These are phyloP conservation scores for Tanytarsus gracilentus DNA, from an alignment of 2,888 invertebrate genomes.

Conservation along the genomic window DNA sequence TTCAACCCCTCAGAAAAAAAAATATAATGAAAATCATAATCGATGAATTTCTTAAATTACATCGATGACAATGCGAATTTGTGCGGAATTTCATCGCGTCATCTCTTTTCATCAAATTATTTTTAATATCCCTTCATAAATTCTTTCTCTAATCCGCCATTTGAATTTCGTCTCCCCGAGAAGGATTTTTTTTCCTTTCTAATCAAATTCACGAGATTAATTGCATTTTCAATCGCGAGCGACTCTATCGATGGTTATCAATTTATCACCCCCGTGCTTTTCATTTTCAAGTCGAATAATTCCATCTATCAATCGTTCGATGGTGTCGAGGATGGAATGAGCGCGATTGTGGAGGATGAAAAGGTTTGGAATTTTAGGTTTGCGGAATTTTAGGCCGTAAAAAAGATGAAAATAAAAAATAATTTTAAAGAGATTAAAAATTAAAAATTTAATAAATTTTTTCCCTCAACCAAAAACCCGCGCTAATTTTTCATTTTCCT, in stretches of 20 bases:
- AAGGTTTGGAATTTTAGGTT: too few relatives aligned
- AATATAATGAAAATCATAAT: constrained; percentile 8
- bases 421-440: too few relatives aligned
- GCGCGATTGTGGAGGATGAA: too few relatives aligned
- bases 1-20: background rate
- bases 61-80: constrained; percentile 21
- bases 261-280: background rate
- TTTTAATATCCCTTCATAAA: background rate
- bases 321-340: too few relatives aligned
- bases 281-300: background rate
- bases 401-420: too few relatives aligned
- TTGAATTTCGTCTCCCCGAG: too few relatives aligned
- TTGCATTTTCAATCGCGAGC: constrained; percentile 21
- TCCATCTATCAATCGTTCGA: background rate
- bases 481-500: background rate
- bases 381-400: too few relatives aligned
- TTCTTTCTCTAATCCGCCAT: background rate
- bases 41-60: constrained; percentile 25
- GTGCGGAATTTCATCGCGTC: background rate
- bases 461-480: background rate
- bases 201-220: constrained; percentile 22
- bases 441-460: too few relatives aligned
- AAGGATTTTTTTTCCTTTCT: constrained; percentile 8
- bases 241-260: constrained; percentile 1
- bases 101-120: background rate